Conservation (phyloP, 1,140 invertebrate genomes). For the Arion vulgaris region DNA sequence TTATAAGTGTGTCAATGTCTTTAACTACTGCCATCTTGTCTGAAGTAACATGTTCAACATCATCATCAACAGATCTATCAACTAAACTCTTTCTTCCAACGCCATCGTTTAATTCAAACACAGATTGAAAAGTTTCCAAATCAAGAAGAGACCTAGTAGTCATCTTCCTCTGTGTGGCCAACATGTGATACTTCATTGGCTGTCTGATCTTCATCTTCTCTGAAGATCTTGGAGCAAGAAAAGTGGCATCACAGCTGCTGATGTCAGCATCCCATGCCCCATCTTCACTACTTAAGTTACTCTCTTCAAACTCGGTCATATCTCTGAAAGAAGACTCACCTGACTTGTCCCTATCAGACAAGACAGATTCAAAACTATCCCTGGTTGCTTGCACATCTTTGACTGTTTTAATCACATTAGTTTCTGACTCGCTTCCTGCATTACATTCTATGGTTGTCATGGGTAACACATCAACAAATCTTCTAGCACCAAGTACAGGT, state of each 20-base stretch:
- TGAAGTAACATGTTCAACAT: not conserved
- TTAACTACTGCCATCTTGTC: no score
- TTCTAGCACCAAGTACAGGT: no score
- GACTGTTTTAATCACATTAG: not conserved
- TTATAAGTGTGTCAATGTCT: no score
- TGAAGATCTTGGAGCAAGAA: conserved; percentile 8
- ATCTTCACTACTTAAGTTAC: conserved; percentile 30
- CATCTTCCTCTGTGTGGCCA: not conserved
- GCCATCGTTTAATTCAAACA: not conserved
- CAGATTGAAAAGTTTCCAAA: not conserved
- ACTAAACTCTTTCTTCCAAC: not conserved
- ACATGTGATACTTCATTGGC: not conserved
- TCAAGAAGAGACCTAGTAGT: not conserved
- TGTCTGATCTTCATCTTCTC: not conserved
- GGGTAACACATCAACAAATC: not conserved
- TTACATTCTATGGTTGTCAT: not conserved
- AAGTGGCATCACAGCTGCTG: conserved; percentile 11
- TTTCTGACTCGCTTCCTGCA: not conserved
- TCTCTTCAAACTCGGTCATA: conserved; percentile 28
- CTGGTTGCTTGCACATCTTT: not conserved
- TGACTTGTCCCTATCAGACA: not conserved
- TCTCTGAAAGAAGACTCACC: conserved; percentile 16
- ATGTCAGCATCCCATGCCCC: conserved; percentile 18
- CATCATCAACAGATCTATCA: not conserved
- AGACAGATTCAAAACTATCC: not conserved